phyloP scores from a whole-genome alignment of 2,888 invertebrate genomes.

The Erebia aethiops region DNA sequence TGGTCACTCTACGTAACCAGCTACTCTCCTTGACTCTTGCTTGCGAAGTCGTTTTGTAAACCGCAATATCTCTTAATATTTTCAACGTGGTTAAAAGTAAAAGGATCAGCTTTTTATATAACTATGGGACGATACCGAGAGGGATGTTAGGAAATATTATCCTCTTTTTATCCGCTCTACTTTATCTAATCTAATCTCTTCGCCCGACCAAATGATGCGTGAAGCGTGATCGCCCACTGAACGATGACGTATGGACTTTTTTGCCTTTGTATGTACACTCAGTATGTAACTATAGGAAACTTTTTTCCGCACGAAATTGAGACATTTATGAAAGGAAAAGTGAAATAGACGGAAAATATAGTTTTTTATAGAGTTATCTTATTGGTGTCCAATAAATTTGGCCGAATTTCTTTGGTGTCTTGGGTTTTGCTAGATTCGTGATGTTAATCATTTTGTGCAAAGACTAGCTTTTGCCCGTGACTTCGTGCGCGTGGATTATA shows the following conservation, averaged over 20 bases:
- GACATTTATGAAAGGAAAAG: constrained; percentile 21
- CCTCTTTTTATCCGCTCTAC: not conserved
- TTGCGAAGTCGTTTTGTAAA: too few relatives aligned
- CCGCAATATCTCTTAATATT: too few relatives aligned
- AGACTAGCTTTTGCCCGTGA: too few relatives aligned
- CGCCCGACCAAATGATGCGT: constrained; percentile 46
- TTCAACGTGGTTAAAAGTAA: too few relatives aligned
- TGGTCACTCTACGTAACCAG: too few relatives aligned
- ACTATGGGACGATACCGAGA: too few relatives aligned
- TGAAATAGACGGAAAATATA: constrained; percentile 11
- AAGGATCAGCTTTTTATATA: not conserved
- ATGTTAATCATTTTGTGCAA: not conserved
- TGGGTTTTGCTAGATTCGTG: not conserved
- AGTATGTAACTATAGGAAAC: not conserved
- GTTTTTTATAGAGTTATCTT: not conserved
- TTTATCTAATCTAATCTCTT: not conserved
- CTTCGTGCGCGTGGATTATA: too few relatives aligned
- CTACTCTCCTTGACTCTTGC: too few relatives aligned
- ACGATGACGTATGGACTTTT: constrained; percentile 42
- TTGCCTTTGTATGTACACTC: constrained; percentile 12
- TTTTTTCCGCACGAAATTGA: constrained; percentile 9
- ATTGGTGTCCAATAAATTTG: not conserved
- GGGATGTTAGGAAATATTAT: too few relatives aligned
- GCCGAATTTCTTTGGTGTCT: not conserved
- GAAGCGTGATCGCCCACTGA: constrained; percentile 44